Conservation (phyloP, 2,888 invertebrate species). For the Andricus curvator region DNA sequence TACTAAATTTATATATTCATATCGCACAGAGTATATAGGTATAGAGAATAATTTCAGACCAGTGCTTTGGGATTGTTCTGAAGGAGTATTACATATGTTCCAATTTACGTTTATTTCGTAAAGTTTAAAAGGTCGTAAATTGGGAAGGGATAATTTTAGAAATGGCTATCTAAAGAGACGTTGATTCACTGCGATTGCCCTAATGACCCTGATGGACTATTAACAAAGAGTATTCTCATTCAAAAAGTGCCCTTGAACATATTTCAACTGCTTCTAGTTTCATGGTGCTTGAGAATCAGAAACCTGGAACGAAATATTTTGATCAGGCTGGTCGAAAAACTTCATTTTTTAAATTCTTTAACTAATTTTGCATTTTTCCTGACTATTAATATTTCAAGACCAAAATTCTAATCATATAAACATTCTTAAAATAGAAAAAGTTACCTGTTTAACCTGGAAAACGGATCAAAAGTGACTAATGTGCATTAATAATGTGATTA, state of each 20-base stretch:
- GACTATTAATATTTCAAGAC: too few relatives aligned
- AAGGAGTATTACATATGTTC: background rate
- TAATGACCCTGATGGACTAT: constrained; percentile 14
- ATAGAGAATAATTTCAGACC: background rate
- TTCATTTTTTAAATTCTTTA: too few relatives aligned
- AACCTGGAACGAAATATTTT: constrained; percentile 33
- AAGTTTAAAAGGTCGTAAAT: constrained; percentile 2
- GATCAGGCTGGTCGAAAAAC: too few relatives aligned
- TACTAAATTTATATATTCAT: too few relatives aligned
- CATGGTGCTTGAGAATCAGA: constrained; percentile 9
- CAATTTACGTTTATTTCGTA: background rate
- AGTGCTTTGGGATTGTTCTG: background rate
- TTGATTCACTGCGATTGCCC: background rate
- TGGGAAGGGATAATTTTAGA: constrained; percentile 2
- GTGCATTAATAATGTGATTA: too few relatives aligned
- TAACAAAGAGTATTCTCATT: constrained; percentile 11
- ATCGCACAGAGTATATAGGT: too few relatives aligned
- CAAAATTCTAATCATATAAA: too few relatives aligned
- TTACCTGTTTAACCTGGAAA: too few relatives aligned
- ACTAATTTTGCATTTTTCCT: too few relatives aligned
- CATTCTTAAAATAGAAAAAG: too few relatives aligned
- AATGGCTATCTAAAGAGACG: background rate
- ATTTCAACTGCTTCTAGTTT: constrained; percentile 17
- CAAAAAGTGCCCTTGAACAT: background rate
- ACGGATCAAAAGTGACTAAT: too few relatives aligned